Base-by-base conservation (phyloP, 2,113 vertebrate genomes). In the Nothobranchius furzeri region DNA sequence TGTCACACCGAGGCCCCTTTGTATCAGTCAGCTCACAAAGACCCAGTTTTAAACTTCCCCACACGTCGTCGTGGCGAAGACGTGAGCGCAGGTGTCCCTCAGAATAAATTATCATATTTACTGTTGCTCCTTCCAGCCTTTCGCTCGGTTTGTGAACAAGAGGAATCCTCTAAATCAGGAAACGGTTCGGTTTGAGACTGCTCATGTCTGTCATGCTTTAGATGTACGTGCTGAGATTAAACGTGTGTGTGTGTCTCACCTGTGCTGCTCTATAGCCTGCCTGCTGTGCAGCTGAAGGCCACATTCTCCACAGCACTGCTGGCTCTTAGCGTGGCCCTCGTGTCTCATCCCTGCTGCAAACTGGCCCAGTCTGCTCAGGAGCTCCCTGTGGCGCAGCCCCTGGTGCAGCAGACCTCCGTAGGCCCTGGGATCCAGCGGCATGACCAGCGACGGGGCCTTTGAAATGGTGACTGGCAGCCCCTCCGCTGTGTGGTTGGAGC, bases 211-310 rank as follows among this genome's bases (percentile, higher is more conserved):
- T 45, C 10, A 4, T 7, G 37, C 37, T 40, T 40, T 9, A 40
- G 37, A 40, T 30, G 30, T 7, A 8, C 37, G 1, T 40, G 2
- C 37, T 40, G 37, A 40, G 37, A 40, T 7, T 40, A 9, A 40
- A 40, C 37, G 1, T 40, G 37, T 11, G 67, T 47, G 45, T 46
- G 63, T 1, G 0, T 9, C 43, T 87, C 93, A 99, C 97, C 96
- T 95, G 95, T 99, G 97, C 79, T 98, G 96, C 68, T 99, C 96
- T 1, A 96, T 92, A 1, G 95, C 95, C 81, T 98, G 96, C 14
- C 93, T 94, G 89, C 95, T 96, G 0, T 96, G 95, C 69, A 98
- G 94, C 80, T 98, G 96, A n/a, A 94, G 93, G 30, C 95, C 96
- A 0, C 97, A 98, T 59, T 97, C 95, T 0, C 94, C 93, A 81